A percentile compares a stretch with the other conserved stretches of the same genome.
phyloP scores from a whole-genome alignment of 1,140 invertebrate species.

The Brachionus sp. region DNA sequence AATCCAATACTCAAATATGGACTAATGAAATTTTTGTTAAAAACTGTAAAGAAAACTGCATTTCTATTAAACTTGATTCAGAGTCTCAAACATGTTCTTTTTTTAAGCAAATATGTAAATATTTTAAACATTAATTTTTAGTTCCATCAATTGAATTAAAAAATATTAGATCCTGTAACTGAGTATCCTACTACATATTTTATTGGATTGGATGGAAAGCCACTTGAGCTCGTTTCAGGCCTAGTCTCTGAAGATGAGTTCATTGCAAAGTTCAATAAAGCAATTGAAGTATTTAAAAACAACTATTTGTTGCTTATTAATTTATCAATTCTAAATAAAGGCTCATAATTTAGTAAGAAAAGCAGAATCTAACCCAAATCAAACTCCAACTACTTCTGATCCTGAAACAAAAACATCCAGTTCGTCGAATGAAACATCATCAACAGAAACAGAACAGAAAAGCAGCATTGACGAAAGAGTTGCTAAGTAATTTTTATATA shows the following conservation, averaged over 20 bases:
- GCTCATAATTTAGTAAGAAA: conserved; percentile 1
- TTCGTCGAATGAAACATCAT: neutral
- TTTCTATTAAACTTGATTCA: neutral
- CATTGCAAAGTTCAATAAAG: neutral
- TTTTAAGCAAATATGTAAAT: conserved; percentile 43
- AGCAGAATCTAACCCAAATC: neutral
- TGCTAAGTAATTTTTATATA: neutral
- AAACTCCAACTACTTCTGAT: neutral
- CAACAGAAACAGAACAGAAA: neutral
- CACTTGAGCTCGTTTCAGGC: neutral
- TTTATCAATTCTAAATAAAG: neutral
- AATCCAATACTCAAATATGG: neutral
- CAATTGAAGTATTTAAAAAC: conserved; percentile 14
- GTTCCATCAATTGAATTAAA: neutral
- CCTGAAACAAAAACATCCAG: neutral
- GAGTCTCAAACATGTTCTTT: conserved; percentile 4
- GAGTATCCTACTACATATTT: conserved; percentile 23
- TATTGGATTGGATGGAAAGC: conserved; percentile 8
- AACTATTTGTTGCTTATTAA: neutral
- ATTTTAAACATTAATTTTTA: neutral
- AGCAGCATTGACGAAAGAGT: conserved; percentile 31
- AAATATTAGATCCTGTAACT: neutral
- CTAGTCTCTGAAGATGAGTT: neutral
- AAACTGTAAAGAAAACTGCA: conserved; percentile 14
- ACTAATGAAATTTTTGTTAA: neutral